Conservation (phyloP, 2,888 invertebrate species). For the Eurytoma californica region DNA sequence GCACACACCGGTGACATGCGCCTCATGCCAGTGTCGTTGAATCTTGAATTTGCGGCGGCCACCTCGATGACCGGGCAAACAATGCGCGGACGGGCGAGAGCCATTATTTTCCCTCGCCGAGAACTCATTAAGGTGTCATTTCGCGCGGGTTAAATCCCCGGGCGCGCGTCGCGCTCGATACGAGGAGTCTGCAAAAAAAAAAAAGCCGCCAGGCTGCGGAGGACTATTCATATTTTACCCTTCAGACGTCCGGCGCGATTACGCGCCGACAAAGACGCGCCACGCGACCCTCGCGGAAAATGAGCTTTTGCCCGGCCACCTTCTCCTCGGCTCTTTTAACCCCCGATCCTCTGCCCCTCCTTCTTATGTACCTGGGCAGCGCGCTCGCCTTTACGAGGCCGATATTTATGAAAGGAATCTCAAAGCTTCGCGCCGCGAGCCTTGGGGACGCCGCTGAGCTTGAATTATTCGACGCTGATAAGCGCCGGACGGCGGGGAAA, state of each 20-base stretch:
- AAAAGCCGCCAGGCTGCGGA: not conserved
- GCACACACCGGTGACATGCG: too few relatives aligned
- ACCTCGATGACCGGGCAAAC: not conserved
- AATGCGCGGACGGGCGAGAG: conserved; percentile 15
- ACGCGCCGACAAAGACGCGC: conserved; percentile 13
- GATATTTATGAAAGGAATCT: conserved; percentile 47
- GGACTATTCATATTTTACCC: conserved; percentile 47
- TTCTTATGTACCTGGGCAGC: not conserved
- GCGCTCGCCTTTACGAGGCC: not conserved
- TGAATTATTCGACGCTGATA: conserved; percentile 37
- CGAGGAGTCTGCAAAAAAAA: too few relatives aligned
- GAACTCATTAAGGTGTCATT: conserved; percentile 53
- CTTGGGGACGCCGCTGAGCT: conserved; percentile 6
- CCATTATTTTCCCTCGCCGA: not conserved
- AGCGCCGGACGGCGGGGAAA: not conserved
- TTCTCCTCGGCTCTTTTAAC: not conserved
- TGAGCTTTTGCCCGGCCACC: conserved; percentile 30
- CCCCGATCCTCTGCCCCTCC: not conserved
- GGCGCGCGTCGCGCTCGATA: not conserved
- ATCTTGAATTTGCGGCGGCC: too few relatives aligned
- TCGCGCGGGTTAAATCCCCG: conserved; percentile 23
- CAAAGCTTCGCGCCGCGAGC: conserved; percentile 6
- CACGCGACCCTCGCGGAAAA: conserved; percentile 19
- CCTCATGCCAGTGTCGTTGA: too few relatives aligned
- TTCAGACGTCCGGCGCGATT: conserved; percentile 9